A percentile compares a stretch with the other conserved stretches of the same genome.
phyloP scores from a whole-genome alignment of 2,797 vertebrate species.

The Peromyscus aztecus region DNA sequence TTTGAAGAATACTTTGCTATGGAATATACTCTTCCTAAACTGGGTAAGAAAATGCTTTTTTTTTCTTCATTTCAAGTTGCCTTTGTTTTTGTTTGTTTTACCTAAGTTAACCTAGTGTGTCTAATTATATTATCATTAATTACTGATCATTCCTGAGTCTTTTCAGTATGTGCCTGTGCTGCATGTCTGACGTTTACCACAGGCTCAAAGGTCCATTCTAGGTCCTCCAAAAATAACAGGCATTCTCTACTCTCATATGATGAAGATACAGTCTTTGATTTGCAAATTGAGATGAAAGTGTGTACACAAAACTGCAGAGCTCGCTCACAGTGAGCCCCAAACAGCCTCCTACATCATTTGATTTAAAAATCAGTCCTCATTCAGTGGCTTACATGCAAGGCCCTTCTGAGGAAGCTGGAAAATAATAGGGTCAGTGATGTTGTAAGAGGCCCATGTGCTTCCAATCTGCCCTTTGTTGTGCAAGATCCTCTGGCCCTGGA shows the following conservation, averaged over 20 bases:
- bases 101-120: neutral
- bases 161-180: neutral
- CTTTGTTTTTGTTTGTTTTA: slow-evolving; percentile 31
- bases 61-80: slow-evolving; percentile 6
- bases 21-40: slow-evolving; percentile 94
- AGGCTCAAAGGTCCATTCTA: neutral
- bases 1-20: slow-evolving; percentile 96
- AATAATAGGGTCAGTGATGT: neutral
- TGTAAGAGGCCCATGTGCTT: neutral
- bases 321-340: neutral
- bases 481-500: slow-evolving; percentile 49
- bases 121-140: neutral
- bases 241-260: neutral
- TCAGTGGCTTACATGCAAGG: neutral
- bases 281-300: slow-evolving; percentile 4
- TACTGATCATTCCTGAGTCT: neutral
- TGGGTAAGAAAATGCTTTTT: slow-evolving; percentile 89
- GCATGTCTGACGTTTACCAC: neutral
- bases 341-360: neutral
- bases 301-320: neutral
- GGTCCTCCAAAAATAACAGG: neutral
- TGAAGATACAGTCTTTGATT: neutral
- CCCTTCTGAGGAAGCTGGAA: neutral
- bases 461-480: neutral
- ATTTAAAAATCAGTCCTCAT: neutral